phyloP scores from a whole-genome alignment of 92 coral and sea anemone species.

The Epizoanthus fatuus region DNA sequence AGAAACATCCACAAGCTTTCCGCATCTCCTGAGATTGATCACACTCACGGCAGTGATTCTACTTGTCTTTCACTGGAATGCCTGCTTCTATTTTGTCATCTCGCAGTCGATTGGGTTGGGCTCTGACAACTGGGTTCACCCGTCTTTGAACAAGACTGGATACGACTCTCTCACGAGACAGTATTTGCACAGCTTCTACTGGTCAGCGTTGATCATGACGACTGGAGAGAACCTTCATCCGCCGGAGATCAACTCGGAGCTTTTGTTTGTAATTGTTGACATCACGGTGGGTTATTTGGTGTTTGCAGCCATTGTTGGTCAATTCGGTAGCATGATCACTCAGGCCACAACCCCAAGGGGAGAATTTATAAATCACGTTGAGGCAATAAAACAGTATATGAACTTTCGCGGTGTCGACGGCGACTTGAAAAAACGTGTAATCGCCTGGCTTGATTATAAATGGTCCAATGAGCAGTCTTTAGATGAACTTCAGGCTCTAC shows the following conservation, averaged over 20 bases:
- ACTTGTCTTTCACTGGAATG: constrained; percentile 92
- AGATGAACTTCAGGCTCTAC: constrained; percentile 73
- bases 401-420: constrained; percentile 69
- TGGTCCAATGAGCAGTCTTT: constrained; percentile 84
- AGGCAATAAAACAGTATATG: constrained; percentile 81
- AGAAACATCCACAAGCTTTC: constrained; percentile 77
- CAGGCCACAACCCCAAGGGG: constrained; percentile 78
- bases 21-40: constrained; percentile 69
- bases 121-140: constrained; percentile 92
- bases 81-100: constrained; percentile 84
- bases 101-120: constrained; percentile 87
- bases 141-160: constrained; percentile 59
- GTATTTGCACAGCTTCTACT: constrained; percentile 84
- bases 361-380: constrained; percentile 77
- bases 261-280: constrained; percentile 82
- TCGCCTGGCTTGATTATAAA: constrained; percentile 91
- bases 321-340: constrained; percentile 88
- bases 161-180: constrained; percentile 73
- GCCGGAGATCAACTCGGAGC: constrained; percentile 83
- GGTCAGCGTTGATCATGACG: constrained; percentile 88
- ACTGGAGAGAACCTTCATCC: constrained; percentile 87
- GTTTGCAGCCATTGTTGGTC: constrained; percentile 90
- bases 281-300: constrained; percentile 78
- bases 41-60: constrained; percentile 69
- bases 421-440: constrained; percentile 81